Percentiles rank a stretch among this genome's conserved stretches.
These are phyloP conservation scores for Andrena marginata DNA, from an alignment of 2,888 invertebrate genomes.

Conservation along the genomic window DNA sequence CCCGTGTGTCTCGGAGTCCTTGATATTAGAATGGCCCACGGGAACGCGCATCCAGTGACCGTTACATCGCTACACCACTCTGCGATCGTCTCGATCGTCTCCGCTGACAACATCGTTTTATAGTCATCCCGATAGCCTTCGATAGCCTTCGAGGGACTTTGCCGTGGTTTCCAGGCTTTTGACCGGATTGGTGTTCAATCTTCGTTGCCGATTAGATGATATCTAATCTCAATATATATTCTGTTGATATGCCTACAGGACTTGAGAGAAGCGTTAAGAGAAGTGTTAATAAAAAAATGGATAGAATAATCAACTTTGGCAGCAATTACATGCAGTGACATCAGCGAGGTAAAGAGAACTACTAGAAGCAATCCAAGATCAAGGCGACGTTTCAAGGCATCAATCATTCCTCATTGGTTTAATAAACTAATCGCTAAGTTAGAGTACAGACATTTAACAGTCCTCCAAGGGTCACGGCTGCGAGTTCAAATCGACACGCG, in stretches of 20 bases:
- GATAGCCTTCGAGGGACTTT: neutral
- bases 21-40: conserved; percentile 84
- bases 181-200: no score
- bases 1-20: conserved; percentile 77
- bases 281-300: no score
- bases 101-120: conserved; percentile 75
- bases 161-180: no score
- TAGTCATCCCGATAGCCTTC: conserved; percentile 69
- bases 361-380: conserved; percentile 4
- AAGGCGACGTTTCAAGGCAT: conserved; percentile 22
- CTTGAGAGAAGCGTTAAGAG: no score
- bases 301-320: no score
- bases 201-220: no score
- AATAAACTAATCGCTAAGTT: conserved; percentile 17
- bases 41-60: conserved; percentile 78
- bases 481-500: conserved; percentile 22
- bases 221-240: no score
- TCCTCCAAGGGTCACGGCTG: conserved; percentile 1
- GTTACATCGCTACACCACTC: conserved; percentile 66
- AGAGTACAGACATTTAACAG: neutral
- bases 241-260: no score
- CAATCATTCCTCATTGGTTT: conserved; percentile 33
- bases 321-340: no score
- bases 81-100: conserved; percentile 54
- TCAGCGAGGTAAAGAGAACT: no score